Percentiles rank a stretch among this genome's conserved stretches.
Evolutionary conservation across 2,888 invertebrate genomes (phyloP).

Genomic region (Polymixis lichenea): DNA sequence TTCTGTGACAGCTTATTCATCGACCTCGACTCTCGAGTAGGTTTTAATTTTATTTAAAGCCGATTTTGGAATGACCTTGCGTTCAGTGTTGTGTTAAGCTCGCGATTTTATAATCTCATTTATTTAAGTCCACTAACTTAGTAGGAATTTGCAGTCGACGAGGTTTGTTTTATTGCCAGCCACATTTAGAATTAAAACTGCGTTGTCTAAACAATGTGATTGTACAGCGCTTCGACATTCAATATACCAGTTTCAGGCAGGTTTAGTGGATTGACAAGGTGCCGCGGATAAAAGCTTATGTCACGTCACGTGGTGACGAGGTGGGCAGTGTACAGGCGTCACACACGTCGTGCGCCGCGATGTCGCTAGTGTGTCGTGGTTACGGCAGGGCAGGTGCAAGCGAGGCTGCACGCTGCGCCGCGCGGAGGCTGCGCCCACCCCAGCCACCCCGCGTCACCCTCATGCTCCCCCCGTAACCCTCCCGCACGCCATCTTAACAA

Average conservation of each 20-base stretch:
- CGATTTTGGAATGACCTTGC: neutral
- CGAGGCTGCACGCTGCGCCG: slow-evolving; percentile 87
- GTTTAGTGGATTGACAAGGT: slow-evolving; percentile 51
- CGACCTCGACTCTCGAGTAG: slow-evolving; percentile 15
- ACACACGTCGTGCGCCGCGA: slow-evolving; percentile 69
- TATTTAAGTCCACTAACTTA: neutral
- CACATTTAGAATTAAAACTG: slow-evolving; percentile 18
- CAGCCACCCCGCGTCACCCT: slow-evolving; percentile 78
- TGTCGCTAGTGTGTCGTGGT: slow-evolving; percentile 83
- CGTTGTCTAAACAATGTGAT: slow-evolving; percentile 3
- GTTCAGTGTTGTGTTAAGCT: neutral
- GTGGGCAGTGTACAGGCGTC: slow-evolving; percentile 62
- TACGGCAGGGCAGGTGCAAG: slow-evolving; percentile 87
- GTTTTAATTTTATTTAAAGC: slow-evolving; percentile 5
- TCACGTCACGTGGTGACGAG: slow-evolving; percentile 50
- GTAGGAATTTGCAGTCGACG: neutral
- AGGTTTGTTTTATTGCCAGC: neutral
- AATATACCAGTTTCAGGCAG: slow-evolving; percentile 51
- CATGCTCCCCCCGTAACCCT: slow-evolving; percentile 75
- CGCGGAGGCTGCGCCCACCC: slow-evolving; percentile 85
- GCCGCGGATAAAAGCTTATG: slow-evolving; percentile 26
- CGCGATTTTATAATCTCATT: neutral
- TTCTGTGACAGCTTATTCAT: slow-evolving; percentile 31
- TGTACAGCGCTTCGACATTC: slow-evolving; percentile 20
- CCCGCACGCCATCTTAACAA: slow-evolving; percentile 90